phyloP scores from a whole-genome alignment of 2,888 invertebrate species.

The Diploptera punctata region DNA sequence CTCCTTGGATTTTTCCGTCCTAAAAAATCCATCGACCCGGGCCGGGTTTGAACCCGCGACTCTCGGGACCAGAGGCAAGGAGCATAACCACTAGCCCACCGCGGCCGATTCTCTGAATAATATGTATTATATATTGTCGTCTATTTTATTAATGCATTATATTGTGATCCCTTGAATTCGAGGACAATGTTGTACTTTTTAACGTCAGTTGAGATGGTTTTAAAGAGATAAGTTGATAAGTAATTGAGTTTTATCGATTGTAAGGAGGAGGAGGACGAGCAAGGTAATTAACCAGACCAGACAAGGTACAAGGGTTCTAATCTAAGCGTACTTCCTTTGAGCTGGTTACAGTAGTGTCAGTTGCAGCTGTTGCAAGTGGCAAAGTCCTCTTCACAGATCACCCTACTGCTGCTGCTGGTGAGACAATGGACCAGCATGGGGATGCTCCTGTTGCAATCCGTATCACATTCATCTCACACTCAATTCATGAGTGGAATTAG shows the following conservation, averaged over 20 bases:
- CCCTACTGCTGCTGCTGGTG: not conserved
- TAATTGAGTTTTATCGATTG: not conserved
- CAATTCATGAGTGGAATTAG: conserved; percentile 13
- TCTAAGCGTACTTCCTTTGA: conserved; percentile 18
- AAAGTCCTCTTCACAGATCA: not conserved
- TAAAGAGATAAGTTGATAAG: not conserved
- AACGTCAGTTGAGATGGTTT: too few species aligned
- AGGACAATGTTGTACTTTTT: too few species aligned
- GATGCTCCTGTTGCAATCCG: conserved; percentile 20
- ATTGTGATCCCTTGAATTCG: too few species aligned
- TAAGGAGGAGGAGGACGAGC: not conserved
- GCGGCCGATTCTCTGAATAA: too few species aligned
- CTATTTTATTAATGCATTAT: too few species aligned
- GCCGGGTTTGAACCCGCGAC: too few species aligned
- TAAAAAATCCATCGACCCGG: too few species aligned
- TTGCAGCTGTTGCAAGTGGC: not conserved
- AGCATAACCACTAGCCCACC: too few species aligned
- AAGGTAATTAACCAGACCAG: not conserved
- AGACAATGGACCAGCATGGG: conserved; percentile 27
- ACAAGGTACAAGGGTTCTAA: not conserved
- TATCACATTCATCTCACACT: conserved; percentile 2
- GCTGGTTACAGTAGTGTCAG: not conserved
- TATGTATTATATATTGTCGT: too few species aligned
- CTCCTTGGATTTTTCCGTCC: too few species aligned
- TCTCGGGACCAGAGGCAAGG: too few species aligned